Evolutionary conservation across 92 coral and sea anemone species (phyloP).

Genomic region (Zoanthus solanderi): DNA sequence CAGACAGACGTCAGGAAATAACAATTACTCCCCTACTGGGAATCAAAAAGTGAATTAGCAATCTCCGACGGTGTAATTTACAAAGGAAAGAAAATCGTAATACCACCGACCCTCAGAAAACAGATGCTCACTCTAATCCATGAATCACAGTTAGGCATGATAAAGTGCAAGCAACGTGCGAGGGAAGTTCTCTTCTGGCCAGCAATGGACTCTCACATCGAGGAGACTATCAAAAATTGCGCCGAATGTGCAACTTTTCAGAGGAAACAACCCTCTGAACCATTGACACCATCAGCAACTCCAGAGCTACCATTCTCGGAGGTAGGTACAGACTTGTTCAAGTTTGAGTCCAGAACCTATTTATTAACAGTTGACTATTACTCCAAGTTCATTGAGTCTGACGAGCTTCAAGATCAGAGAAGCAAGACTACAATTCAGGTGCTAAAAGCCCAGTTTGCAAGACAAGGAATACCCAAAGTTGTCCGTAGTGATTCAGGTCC

Average conservation of each 20-base stretch:
- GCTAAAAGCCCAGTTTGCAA: slow-evolving; percentile 51
- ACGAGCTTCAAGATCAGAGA: slow-evolving; percentile 34
- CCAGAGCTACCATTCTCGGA: slow-evolving; percentile 18
- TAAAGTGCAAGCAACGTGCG: slow-evolving; percentile 60
- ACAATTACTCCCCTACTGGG: slow-evolving; percentile 10
- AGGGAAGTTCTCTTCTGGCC: slow-evolving; percentile 48
- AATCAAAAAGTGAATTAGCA: slow-evolving; percentile 60
- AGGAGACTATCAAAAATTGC: slow-evolving; percentile 55
- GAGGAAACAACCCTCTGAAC: slow-evolving; percentile 39
- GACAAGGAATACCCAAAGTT: slow-evolving; percentile 51
- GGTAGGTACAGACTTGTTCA: slow-evolving; percentile 38
- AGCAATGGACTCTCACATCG: slow-evolving; percentile 57
- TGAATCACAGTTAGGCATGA: slow-evolving; percentile 47
- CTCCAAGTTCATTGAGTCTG: slow-evolving; percentile 55
- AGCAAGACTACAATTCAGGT: slow-evolving; percentile 42
- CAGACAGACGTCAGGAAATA: slow-evolving; percentile 10
- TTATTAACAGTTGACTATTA: slow-evolving; percentile 59
- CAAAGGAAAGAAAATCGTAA: slow-evolving; percentile 55
- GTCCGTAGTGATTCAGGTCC: no score
- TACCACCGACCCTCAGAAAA: slow-evolving; percentile 53
- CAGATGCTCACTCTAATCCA: slow-evolving; percentile 48
- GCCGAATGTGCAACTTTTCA: slow-evolving; percentile 50
- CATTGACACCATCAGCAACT: neutral
- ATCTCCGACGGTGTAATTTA: slow-evolving; percentile 57
- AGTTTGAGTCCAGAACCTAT: slow-evolving; percentile 45